Evolutionary conservation across 2,888 invertebrate species (phyloP), one percentile per base, ranked within the genome.

Genomic region (Kryphioiulus occultus): DNA sequence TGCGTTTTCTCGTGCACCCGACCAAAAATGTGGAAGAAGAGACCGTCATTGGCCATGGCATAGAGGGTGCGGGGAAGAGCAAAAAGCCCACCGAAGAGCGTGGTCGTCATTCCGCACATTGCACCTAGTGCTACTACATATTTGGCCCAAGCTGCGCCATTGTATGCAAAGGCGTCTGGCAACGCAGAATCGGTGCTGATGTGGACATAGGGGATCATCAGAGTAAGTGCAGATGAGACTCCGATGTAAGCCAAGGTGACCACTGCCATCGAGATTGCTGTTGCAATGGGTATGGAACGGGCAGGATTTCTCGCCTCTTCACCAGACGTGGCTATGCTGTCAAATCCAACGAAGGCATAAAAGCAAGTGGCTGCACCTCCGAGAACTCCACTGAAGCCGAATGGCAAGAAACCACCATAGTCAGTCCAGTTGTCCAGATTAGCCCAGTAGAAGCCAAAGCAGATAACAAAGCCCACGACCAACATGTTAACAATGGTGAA

Each of bases 311-410:
- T 95, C 0, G 96, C 96, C 92, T 97, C 97, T 92, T 97, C 97
- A 5, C 96, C 96, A 0, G 96, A 95, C 0, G 97, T 96, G 0
- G 97, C 96, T 89, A 98, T 97, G 90, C 96, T 96, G 91, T 98
- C 98, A 90, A 98, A 97, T 0, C 97, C 97, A 9, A 97, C 96
- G 91, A 96, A 98, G 0, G 97, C 97, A 91, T 97, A 98, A 91
- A 98, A 97, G 91, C 97, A 96, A 0, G 97, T 96, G 0, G 97
- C 97, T 0, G 98, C 97, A 90, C 92, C 89, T 89, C 96, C 94
- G 89, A 96, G 92, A 7, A 97, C 95, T 0, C 97, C 97, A 22
- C 94, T 93, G 88, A 95, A 93, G 2, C 96, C 96, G 90, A 93
- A 96, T 0, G 97, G 96, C 90, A 96, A 92, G 90, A 97, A 96